Conservation (phyloP, 1,140 invertebrate genomes). For the Capitella teleta region DNA sequence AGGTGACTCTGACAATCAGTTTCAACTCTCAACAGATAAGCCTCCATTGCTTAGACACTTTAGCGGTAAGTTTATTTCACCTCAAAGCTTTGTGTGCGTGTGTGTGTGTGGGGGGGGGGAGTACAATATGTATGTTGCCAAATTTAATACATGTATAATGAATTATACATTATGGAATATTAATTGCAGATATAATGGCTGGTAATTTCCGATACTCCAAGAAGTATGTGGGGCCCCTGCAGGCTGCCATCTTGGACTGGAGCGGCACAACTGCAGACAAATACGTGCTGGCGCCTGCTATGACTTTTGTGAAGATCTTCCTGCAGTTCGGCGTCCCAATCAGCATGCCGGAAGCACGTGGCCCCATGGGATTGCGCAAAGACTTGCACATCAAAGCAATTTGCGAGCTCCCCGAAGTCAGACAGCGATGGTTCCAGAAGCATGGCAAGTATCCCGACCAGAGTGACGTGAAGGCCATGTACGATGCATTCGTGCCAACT, state of each 20-base stretch:
- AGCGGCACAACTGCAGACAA: constrained; percentile 34
- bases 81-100: too few species aligned
- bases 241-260: constrained; percentile 34
- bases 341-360: constrained; percentile 25
- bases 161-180: too few species aligned
- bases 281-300: constrained; percentile 33
- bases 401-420: neutral
- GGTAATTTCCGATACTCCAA: constrained; percentile 18
- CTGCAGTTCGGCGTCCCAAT: constrained; percentile 31
- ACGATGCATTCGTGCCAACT: constrained; percentile 30
- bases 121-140: too few species aligned
- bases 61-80: too few species aligned
- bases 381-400: constrained; percentile 30
- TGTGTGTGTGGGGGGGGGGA: too few species aligned
- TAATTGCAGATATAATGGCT: too few species aligned
- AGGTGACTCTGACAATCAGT: too few species aligned
- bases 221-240: constrained; percentile 23
- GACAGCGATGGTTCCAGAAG: constrained; percentile 22
- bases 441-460: constrained; percentile 25
- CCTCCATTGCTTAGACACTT: too few species aligned
- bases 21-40: too few species aligned
- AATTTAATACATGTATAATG: too few species aligned
- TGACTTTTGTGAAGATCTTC: constrained; percentile 30
- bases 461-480: constrained; percentile 29
- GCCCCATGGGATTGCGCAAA: constrained; percentile 33